Evolutionary conservation across 1,140 invertebrate genomes (phyloP).

Genomic region (Glossosoma conforme): DNA sequence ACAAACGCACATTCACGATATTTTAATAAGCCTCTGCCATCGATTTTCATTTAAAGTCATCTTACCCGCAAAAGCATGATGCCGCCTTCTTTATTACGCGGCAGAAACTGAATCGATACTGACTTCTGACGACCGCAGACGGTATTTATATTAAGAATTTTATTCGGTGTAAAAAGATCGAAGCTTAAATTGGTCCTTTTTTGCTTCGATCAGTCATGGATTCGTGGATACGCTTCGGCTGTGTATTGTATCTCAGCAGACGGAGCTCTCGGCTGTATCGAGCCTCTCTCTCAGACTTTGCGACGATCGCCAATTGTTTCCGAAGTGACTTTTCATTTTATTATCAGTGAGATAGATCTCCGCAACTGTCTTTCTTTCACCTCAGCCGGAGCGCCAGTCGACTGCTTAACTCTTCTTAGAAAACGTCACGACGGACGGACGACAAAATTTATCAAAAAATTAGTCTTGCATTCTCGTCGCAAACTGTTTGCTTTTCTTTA

Average conservation of each 20-base stretch:
- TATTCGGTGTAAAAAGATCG: constrained; percentile 19
- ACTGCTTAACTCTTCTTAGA: too few species aligned
- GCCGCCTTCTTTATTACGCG: constrained; percentile 10
- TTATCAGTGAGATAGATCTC: constrained; percentile 18
- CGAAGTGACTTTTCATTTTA: constrained; percentile 6
- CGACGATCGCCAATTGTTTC: constrained; percentile 1
- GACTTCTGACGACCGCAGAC: constrained; percentile 17
- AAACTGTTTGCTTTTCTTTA: constrained; percentile 1
- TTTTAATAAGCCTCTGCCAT: background rate
- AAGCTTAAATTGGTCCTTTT: constrained; percentile 14
- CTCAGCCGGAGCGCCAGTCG: constrained; percentile 8
- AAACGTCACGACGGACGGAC: background rate
- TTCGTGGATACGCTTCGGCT: constrained; percentile 14
- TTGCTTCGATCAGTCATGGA: constrained; percentile 20
- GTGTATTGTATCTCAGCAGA: background rate
- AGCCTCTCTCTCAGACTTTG: constrained; percentile 15
- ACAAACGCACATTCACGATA: background rate
- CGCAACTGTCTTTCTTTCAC: constrained; percentile 26
- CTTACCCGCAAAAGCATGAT: constrained; percentile 27
- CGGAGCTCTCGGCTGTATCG: background rate
- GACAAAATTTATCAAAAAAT: background rate
- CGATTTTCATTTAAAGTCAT: background rate
- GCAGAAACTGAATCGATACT: constrained; percentile 23
- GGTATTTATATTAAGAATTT: constrained; percentile 29
- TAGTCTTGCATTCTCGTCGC: constrained; percentile 7